phyloP scores from a whole-genome alignment of 2,113 vertebrate species.

The Psephotus haematonotus region DNA sequence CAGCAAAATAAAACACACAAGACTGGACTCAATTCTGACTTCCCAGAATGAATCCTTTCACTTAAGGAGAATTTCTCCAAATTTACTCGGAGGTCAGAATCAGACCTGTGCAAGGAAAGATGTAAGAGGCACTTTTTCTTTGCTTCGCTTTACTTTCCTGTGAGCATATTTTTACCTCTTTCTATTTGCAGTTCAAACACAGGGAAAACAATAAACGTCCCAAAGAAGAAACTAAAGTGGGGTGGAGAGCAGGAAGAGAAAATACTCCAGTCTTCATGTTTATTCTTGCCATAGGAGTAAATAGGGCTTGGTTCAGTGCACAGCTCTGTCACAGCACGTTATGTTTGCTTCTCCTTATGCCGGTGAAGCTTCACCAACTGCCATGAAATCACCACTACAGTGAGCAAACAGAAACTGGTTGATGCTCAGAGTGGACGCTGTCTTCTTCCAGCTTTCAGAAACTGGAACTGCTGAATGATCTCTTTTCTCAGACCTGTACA shows the following conservation, averaged over 20 bases:
- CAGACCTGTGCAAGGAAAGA: background rate
- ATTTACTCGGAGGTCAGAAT: constrained; percentile 19
- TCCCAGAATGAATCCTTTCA: constrained; percentile 20
- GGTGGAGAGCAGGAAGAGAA: background rate
- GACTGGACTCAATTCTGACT: background rate
- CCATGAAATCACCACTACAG: background rate
- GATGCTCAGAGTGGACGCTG: background rate
- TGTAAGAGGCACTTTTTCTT: background rate
- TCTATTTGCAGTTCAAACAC: constrained; percentile 3
- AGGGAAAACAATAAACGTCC: background rate
- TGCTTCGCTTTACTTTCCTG: background rate
- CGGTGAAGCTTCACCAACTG: background rate
- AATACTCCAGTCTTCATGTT: constrained; percentile 19
- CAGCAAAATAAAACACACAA: constrained; percentile 43
- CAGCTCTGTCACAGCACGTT: background rate
- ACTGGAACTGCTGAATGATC: background rate
- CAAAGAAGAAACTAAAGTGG: background rate
- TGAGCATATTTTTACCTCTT: background rate
- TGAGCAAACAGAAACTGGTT: background rate
- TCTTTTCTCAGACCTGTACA: background rate
- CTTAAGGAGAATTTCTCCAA: background rate
- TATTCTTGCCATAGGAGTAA: constrained; percentile 12
- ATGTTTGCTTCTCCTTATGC: background rate
- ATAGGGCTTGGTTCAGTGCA: background rate
- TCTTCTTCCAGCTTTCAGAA: background rate